Percentiles rank a stretch among this genome's conserved stretches.
Conservation (phyloP, 2,888 invertebrate species). For the Pemphredon lugubris region DNA sequence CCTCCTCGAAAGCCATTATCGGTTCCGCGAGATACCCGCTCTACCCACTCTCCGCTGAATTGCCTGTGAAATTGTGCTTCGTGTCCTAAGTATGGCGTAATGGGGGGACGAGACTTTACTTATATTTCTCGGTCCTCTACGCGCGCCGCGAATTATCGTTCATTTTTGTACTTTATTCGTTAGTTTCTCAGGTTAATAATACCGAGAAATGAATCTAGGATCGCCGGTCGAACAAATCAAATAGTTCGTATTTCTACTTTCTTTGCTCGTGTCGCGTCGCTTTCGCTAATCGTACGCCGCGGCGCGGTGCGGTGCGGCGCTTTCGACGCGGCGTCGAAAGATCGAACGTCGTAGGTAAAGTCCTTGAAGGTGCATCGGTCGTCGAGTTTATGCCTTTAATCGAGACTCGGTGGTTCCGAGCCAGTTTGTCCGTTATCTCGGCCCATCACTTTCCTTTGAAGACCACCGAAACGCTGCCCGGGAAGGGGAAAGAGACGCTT, state of each 20-base stretch:
- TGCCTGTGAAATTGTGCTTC: constrained; percentile 57
- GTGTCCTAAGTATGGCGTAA: constrained; percentile 54
- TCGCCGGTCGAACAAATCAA: too few relatives aligned
- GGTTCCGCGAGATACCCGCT: constrained; percentile 58
- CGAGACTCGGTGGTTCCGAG: constrained; percentile 42
- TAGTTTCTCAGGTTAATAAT: too few relatives aligned
- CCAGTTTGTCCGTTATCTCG: constrained; percentile 55
- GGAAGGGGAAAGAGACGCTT: constrained; percentile 20
- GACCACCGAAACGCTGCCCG: constrained; percentile 60
- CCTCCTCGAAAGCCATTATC: constrained; percentile 65
- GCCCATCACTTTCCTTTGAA: constrained; percentile 68
- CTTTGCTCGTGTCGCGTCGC: too few relatives aligned
- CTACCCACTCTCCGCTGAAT: constrained; percentile 56
- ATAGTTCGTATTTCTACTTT: too few relatives aligned
- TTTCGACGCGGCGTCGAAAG: too few relatives aligned
- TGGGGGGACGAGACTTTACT: constrained; percentile 22
- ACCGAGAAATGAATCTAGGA: too few relatives aligned
- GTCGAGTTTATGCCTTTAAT: constrained; percentile 39
- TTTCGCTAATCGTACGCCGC: too few relatives aligned
- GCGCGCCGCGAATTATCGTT: too few relatives aligned
- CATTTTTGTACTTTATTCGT: too few relatives aligned
- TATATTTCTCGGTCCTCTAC: too few relatives aligned
- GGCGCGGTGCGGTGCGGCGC: too few relatives aligned
- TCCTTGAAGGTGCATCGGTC: constrained; percentile 2
- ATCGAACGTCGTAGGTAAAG: too few relatives aligned